Evolutionary conservation across 30 jellyfish, hydroid and myxozoan species (phyloP).

Genomic region (Hydractinia echinata): DNA sequence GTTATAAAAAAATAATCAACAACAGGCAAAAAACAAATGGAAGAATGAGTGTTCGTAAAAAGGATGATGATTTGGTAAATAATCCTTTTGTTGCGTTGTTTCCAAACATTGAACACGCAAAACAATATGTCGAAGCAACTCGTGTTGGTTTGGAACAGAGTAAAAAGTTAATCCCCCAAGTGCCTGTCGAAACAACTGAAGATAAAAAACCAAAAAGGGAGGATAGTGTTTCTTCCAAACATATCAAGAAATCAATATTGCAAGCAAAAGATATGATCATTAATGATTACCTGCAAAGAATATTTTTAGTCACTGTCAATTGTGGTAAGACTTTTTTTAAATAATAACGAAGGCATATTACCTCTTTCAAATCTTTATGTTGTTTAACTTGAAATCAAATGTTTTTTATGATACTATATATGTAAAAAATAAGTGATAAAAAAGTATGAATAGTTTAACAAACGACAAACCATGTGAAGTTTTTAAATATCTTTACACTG

Average conservation of each 20-base stretch:
- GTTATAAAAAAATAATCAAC: background rate
- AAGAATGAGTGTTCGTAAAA: conserved; percentile 18
- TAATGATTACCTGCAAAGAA: conserved; percentile 75
- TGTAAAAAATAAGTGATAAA: too few relatives aligned
- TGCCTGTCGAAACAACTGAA: background rate
- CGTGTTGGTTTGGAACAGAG: background rate
- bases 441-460: too few relatives aligned
- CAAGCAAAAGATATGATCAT: conserved; percentile 45
- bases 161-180: background rate
- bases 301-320: conserved; percentile 59
- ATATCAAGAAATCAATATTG: background rate
- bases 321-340: conserved; percentile 43
- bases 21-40: background rate
- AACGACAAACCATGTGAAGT: too few relatives aligned
- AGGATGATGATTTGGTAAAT: conserved; percentile 45
- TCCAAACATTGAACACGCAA: conserved; percentile 82
- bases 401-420: background rate
- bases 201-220: background rate
- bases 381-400: background rate
- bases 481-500: too few relatives aligned
- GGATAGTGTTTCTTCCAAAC: background rate
- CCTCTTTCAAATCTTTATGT: background rate
- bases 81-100: conserved; percentile 90
- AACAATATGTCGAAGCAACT: conserved; percentile 66
- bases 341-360: background rate